A percentile compares a stretch with the other conserved stretches of the same genome.
Conservation (phyloP, 2,113 vertebrate species). For the Tachycineta bicolor region DNA sequence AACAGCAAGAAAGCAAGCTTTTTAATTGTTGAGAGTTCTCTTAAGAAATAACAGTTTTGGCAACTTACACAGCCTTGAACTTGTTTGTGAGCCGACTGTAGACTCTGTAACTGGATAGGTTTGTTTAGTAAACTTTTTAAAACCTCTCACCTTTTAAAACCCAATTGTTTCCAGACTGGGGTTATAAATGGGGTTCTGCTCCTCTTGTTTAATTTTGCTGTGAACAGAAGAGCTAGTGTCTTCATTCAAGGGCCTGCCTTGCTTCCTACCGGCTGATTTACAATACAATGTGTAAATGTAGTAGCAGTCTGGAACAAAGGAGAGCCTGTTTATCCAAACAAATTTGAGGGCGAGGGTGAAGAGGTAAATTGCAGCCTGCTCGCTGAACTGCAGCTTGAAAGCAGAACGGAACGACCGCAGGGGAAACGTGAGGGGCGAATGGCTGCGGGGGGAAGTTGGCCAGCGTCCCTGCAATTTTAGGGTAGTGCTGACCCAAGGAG, state of each 20-base stretch:
- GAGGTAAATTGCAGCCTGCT: constrained; percentile 47
- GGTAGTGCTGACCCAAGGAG: neutral
- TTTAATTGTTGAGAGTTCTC: neutral
- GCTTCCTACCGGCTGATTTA: constrained; percentile 34
- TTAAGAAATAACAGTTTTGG: constrained; percentile 7
- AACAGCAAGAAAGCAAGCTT: neutral
- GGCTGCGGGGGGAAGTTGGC: neutral
- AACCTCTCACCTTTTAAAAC: constrained; percentile 61
- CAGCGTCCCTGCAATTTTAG: neutral
- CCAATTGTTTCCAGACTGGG: neutral
- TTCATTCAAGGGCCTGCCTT: constrained; percentile 23
- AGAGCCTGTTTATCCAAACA: constrained; percentile 60
- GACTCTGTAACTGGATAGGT: neutral
- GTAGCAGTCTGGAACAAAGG: constrained; percentile 48
- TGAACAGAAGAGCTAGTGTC: constrained; percentile 51
- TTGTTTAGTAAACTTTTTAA: constrained; percentile 58
- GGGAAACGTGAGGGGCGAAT: neutral
- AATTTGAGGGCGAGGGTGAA: constrained; percentile 45
- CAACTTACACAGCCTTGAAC: constrained; percentile 7
- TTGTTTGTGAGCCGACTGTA: neutral
- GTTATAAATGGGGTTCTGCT: constrained; percentile 34
- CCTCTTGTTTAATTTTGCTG: constrained; percentile 23
- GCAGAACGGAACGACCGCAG: neutral
- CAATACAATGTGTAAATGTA: constrained; percentile 47
- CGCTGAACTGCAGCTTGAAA: constrained; percentile 9